Conservation (phyloP, 1,140 invertebrate species). For the Drosophila pallidifrons region DNA sequence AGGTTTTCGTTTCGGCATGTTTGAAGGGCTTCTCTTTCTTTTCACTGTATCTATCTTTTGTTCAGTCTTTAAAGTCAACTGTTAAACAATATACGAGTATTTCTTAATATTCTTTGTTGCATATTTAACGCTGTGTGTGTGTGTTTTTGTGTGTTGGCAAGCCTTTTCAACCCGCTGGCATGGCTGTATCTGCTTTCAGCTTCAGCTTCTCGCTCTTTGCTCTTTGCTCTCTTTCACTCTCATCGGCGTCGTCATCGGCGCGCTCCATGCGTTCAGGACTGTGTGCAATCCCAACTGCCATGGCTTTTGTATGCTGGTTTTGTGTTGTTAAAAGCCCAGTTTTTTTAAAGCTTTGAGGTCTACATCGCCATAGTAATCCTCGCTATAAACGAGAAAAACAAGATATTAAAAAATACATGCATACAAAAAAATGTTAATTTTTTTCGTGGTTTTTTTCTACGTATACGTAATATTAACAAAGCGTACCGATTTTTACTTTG, state of each 20-base stretch:
- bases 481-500: conserved; percentile 39
- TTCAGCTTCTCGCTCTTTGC: conserved; percentile 25
- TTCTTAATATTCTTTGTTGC: conserved; percentile 57
- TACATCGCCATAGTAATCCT: conserved; percentile 94
- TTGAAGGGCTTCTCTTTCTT: conserved; percentile 14
- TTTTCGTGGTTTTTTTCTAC: conserved; percentile 15
- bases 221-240: neutral
- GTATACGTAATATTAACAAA: conserved; percentile 56
- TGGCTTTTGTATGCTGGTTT: conserved; percentile 43
- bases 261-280: conserved; percentile 16
- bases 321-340: conserved; percentile 88
- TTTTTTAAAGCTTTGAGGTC: conserved; percentile 92
- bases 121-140: conserved; percentile 44
- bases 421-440: conserved; percentile 19
- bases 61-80: conserved; percentile 79
- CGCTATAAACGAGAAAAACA: conserved; percentile 87
- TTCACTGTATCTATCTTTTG: conserved; percentile 46
- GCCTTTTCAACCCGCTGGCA: conserved; percentile 71
- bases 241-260: too few species aligned
- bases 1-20: conserved; percentile 28
- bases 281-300: conserved; percentile 26
- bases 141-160: conserved; percentile 59
- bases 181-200: conserved; percentile 47
- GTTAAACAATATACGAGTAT: conserved; percentile 51
- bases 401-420: conserved; percentile 61